Percentiles rank a stretch among this genome's conserved stretches.
These are phyloP conservation scores for Dromococcyx pavoninus DNA, from an alignment of 2,797 vertebrate genomes.

Conservation along the genomic window DNA sequence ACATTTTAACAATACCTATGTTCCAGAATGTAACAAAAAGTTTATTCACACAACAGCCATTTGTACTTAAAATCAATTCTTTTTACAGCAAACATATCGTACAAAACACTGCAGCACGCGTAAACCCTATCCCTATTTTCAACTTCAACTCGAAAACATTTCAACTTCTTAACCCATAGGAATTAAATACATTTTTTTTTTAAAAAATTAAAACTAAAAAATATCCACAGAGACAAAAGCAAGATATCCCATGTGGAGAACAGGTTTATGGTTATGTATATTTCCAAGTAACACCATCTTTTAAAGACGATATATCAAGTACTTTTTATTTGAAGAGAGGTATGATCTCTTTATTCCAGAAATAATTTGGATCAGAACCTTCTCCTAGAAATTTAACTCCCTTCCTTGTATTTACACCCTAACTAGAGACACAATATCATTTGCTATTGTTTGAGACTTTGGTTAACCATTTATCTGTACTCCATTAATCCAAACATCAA, in stretches of 20 bases:
- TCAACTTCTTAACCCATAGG: conserved; percentile 55
- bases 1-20: conserved; percentile 51
- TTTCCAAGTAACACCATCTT: conserved; percentile 56
- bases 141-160: conserved; percentile 60
- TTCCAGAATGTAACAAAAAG: conserved; percentile 72
- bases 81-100: conserved; percentile 71
- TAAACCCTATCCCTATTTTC: conserved; percentile 56
- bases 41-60: conserved; percentile 75
- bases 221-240: conserved; percentile 56
- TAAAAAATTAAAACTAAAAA: conserved; percentile 45
- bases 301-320: conserved; percentile 62
- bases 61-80: conserved; percentile 72
- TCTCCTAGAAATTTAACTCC: conserved; percentile 15
- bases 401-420: conserved; percentile 35
- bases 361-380: conserved; percentile 40
- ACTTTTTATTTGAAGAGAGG: conserved; percentile 39
- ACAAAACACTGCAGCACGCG: conserved; percentile 66
- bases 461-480: not conserved
- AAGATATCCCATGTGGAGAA: conserved; percentile 64
- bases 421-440: conserved; percentile 7
- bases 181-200: conserved; percentile 52
- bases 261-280: conserved; percentile 53
- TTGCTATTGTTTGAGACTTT: conserved; percentile 39
- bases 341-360: conserved; percentile 37
- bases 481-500: not conserved